Conservation (phyloP, 92 coral and sea anemone genomes). For the Porites lobata region DNA sequence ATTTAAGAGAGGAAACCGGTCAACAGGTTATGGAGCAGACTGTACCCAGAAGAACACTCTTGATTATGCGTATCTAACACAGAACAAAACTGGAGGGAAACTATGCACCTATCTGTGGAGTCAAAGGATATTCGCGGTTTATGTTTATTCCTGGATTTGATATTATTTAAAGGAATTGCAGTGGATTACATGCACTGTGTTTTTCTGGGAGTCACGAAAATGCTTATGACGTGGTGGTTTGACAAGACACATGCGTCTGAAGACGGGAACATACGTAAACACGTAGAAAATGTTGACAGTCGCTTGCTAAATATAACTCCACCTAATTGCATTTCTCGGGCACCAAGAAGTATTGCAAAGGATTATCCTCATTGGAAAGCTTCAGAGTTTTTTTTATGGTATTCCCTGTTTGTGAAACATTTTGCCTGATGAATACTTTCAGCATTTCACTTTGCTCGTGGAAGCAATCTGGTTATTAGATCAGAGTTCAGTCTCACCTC, state of each 20-base stretch:
- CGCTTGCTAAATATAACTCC: conserved; percentile 62
- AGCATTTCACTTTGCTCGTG: conserved; percentile 71
- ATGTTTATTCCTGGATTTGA: conserved; percentile 82
- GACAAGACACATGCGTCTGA: conserved; percentile 67
- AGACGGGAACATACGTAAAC: conserved; percentile 51
- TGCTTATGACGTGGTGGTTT: conserved; percentile 77
- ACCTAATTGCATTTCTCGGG: conserved; percentile 73
- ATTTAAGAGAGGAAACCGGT: conserved; percentile 52
- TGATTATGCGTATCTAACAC: conserved; percentile 66
- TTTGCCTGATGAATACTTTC: conserved; percentile 77
- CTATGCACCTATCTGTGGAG: conserved; percentile 65
- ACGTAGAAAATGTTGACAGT: conserved; percentile 59
- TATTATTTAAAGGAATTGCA: conserved; percentile 66
- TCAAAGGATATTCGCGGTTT: conserved; percentile 74
- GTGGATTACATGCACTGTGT: conserved; percentile 79
- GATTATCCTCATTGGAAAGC: conserved; percentile 76
- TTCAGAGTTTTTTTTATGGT: conserved; percentile 72
- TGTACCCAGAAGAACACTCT: conserved; percentile 64
- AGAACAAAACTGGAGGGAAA: conserved; percentile 65
- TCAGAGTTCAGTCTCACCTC: conserved; percentile 53
- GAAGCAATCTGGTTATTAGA: conserved; percentile 75
- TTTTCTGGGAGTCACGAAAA: conserved; percentile 74
- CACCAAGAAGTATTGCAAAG: conserved; percentile 66
- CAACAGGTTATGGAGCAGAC: conserved; percentile 54
- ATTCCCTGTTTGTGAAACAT: conserved; percentile 76